Base-by-base conservation (phyloP, 2,888 invertebrate species). In the Drosophila sordidula region DNA sequence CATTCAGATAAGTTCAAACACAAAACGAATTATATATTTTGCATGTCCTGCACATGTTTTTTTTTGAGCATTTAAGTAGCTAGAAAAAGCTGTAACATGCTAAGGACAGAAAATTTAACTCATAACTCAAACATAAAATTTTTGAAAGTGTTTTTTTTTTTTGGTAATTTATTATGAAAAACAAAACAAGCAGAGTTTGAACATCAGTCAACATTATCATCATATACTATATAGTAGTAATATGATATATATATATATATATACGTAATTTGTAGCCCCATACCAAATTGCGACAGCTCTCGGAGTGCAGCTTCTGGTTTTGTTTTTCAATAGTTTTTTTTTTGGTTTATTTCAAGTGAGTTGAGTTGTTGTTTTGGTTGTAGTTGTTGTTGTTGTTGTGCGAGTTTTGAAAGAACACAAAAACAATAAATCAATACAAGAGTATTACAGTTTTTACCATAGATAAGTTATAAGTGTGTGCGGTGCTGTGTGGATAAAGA, bases 281-380 rank as follows among this genome's bases (percentile, higher is more conserved):
- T 92, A 92, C 92, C 92, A 92, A 91, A 90, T 92, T 92, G 90
- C 92, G 92, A 91, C 92, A 92, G 87, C 92, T 92, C 89, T 92
- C 92, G 89, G 91, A 90, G 91, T 92, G 90, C 91, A 90, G 85
- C 90, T 90, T 91, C 92, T 92, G 90, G 83, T 84, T 87, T 80
- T 75, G 66, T 71, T 78, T 80, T 78, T 87, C 80, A 83, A 73
- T 63, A 63, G 42, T 25, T 22, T 58, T 29, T 25, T 22, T 58
- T 29, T 36, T 34, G 6, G 26, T 5, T 29, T 1, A 18, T 51
- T 62, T 62, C 36, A 44, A 65, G 51, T 62, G 45, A 67, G 59
- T 72, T 62, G 62, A 56, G 61, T 70, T 75, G 74, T 64, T 62
- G 67, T 67, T 44, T 68, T 66, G 32, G 50, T 59, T 46, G 66